Conservation (phyloP, 2,113 vertebrate species). For the Corythaeola cristata region DNA sequence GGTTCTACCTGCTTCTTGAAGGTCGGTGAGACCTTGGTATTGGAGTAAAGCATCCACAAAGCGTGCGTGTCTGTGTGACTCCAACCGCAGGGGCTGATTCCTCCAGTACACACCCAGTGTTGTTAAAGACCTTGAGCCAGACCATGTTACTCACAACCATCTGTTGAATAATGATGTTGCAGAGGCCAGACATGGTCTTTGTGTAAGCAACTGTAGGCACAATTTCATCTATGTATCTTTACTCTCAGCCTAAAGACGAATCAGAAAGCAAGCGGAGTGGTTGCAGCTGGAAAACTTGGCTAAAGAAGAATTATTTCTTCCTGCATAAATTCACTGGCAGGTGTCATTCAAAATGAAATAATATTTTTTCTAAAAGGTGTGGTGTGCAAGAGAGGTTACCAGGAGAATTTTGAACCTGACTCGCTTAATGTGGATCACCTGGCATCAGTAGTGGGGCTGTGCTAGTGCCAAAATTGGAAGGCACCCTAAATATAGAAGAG, state of each 20-base stretch:
- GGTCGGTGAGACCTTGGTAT: neutral
- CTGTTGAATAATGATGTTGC: neutral
- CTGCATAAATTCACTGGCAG: neutral
- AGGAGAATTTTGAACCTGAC: neutral
- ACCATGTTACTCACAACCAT: neutral
- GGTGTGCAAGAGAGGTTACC: neutral
- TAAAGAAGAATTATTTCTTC: neutral
- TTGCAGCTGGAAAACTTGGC: neutral
- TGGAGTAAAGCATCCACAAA: neutral
- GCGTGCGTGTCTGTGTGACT: neutral
- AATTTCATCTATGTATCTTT: neutral
- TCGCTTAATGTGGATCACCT: neutral
- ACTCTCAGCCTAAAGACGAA: neutral
- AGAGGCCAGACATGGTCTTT: neutral
- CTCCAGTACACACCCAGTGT: neutral
- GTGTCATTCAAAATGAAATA: neutral
- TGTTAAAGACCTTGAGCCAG: neutral
- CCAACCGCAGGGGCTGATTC: neutral
- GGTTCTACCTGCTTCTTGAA: neutral
- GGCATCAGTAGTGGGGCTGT: neutral
- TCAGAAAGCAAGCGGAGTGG: neutral
- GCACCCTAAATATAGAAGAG: constrained; percentile 8
- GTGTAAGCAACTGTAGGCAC: neutral
- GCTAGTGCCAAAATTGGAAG: constrained; percentile 3
- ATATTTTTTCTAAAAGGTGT: neutral